Conservation (phyloP, 2,797 vertebrate species). For the Arrhamphus sclerolepis region DNA sequence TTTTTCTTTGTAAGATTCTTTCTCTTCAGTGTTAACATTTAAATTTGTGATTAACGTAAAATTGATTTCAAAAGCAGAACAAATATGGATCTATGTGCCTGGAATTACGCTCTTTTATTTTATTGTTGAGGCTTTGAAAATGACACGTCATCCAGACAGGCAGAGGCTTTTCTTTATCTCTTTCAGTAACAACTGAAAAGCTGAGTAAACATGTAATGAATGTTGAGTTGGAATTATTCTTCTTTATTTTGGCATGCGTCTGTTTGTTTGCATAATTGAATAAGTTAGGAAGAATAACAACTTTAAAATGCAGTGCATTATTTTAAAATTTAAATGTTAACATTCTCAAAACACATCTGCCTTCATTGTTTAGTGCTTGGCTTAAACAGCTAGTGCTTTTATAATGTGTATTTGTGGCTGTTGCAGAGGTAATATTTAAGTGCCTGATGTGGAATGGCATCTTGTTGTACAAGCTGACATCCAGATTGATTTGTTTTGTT, state of each 20-base stretch:
- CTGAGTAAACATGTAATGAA: constrained; percentile 32
- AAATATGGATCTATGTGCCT: constrained; percentile 7
- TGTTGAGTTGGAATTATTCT: neutral
- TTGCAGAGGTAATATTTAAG: constrained; percentile 21
- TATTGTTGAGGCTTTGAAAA: neutral
- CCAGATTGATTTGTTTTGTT: constrained; percentile 18
- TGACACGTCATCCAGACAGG: neutral
- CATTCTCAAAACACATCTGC: constrained; percentile 12
- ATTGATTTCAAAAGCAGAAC: neutral
- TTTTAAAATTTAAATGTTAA: constrained; percentile 5
- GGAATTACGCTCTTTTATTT: neutral
- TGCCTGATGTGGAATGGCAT: constrained; percentile 28
- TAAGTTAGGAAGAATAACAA: constrained; percentile 13
- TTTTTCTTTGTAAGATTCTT: neutral
- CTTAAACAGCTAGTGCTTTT: constrained; percentile 7
- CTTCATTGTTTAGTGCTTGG: constrained; percentile 5
- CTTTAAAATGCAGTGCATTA: constrained; percentile 6
- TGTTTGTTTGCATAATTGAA: constrained; percentile 25
- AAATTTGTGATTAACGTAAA: neutral
- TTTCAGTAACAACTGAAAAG: too few relatives aligned
- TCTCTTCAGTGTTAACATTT: neutral
- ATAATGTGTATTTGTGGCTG: constrained; percentile 1
- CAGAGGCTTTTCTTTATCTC: too few relatives aligned
- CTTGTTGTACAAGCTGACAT: constrained; percentile 5
- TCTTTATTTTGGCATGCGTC: neutral